Evolutionary conservation across 2,888 invertebrate genomes (phyloP).

Genomic region (Elaeidobius kamerunicus): DNA sequence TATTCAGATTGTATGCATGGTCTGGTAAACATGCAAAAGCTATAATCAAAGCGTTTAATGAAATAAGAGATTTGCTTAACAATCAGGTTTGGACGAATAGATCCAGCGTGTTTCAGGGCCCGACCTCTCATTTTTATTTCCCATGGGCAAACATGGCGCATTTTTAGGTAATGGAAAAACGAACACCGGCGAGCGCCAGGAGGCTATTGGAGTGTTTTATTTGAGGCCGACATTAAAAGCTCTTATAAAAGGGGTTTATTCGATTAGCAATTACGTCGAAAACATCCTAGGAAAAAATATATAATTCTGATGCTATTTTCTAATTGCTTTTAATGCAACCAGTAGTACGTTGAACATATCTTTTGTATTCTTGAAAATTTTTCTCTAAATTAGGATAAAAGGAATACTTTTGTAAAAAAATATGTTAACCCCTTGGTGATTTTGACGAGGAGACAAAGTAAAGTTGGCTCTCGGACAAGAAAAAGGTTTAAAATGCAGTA

Average conservation of each 20-base stretch:
- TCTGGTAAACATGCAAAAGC: constrained; percentile 46
- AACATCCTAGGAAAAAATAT: background rate
- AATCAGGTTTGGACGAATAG: constrained; percentile 44
- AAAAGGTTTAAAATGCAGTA: too few species aligned
- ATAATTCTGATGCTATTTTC: background rate
- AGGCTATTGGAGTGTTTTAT: constrained; percentile 28
- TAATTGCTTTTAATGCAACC: too few species aligned
- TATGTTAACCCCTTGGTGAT: too few species aligned
- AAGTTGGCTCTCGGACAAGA: too few species aligned
- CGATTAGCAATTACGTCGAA: constrained; percentile 23
- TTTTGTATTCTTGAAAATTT: too few species aligned
- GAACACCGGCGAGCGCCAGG: constrained; percentile 27
- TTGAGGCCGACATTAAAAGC: constrained; percentile 27
- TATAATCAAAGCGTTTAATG: constrained; percentile 48
- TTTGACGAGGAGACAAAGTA: too few species aligned
- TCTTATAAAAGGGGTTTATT: constrained; percentile 26
- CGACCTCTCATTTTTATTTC: constrained; percentile 36
- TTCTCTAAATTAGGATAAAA: too few species aligned
- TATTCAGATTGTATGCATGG: constrained; percentile 39
- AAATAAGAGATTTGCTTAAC: constrained; percentile 47
- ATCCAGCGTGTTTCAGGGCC: constrained; percentile 38
- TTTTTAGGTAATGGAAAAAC: constrained; percentile 32
- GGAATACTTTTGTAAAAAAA: too few species aligned
- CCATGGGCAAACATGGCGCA: constrained; percentile 31
- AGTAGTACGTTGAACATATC: too few species aligned